These are phyloP conservation scores for Okapia johnstoni DNA, from an alignment of 2,113 vertebrate genomes.

Conservation along the genomic window DNA sequence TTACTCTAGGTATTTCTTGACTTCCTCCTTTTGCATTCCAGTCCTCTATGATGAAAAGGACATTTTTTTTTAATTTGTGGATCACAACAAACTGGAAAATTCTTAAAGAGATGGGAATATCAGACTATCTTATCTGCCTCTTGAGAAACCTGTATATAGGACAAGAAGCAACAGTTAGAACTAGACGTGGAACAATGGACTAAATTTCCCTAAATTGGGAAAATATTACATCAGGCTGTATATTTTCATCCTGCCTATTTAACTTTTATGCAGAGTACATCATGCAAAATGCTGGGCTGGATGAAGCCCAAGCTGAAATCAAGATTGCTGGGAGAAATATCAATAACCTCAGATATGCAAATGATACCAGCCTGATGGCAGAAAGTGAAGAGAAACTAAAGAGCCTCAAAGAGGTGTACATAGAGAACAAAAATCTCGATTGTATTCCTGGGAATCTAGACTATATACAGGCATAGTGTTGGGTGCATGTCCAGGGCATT, in stretches of 20 bases:
- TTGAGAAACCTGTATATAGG: neutral
- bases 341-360: neutral
- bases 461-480: neutral
- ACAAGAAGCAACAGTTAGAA: neutral
- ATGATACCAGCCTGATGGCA: neutral
- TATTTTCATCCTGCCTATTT: neutral
- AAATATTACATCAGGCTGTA: neutral
- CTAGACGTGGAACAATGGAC: neutral
- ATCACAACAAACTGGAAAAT: neutral
- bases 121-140: neutral
- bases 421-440: neutral
- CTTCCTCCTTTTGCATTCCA: neutral
- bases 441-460: neutral
- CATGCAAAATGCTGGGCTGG: neutral
- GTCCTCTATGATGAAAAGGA: neutral
- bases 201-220: neutral
- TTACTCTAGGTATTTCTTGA: neutral
- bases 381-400: neutral
- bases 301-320: neutral
- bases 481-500: neutral
- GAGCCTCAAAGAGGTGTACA: neutral
- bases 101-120: neutral
- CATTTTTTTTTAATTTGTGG: neutral
- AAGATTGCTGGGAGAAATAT: neutral
- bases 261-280: neutral